Evolutionary conservation across 2,113 vertebrate species (phyloP), one percentile per base, ranked within the genome.

Genomic region (Daubentonia madagascariensis): DNA sequence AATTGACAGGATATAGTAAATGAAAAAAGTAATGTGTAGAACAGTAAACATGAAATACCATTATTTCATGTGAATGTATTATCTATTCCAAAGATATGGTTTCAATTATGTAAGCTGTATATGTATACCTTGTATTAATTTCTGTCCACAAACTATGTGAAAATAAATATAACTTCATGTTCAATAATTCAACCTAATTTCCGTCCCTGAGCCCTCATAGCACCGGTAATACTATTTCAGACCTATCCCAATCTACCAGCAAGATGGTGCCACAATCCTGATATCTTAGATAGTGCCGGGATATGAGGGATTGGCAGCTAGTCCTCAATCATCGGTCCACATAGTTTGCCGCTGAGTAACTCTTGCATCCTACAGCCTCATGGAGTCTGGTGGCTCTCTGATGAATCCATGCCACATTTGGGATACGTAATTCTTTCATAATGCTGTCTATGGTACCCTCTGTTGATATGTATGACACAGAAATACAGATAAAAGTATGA

Each of bases 171-270:
- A 93, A 79, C 23, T 61, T 72, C 48, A 76, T 86, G 72, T 95
- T 91, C 43, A 95, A 70, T 79, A 91, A 68, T 91, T 91, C 57
- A 84, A 30, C 23, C 45, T 84, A 84, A 89, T 89, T 87, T 84
- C 57, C 45, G 79, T 84, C 37, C 35, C 73, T 52, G 67, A 89
- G 11, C 11, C 22, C 48, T 43, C 50, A 40, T 68, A 25, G 85
- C 40, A 32, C 48, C 32, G 85, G 37, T 79, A 37, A 85, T 85
- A 65, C 35, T 85, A 85, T 85, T 84, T 78, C 1, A 40, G 50
- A 91, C 30, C 30, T 85, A 37, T 54, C 8, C 32, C 40, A 16
- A 45, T 67, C 37, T 76, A 59, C 68, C 59, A 57, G 37, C 32
- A 78, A 70, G 63, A 61, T 23, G 2, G 23, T 80, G 35, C 52